phyloP scores from a whole-genome alignment of 2,888 invertebrate genomes.

The Megamerina dolium region DNA sequence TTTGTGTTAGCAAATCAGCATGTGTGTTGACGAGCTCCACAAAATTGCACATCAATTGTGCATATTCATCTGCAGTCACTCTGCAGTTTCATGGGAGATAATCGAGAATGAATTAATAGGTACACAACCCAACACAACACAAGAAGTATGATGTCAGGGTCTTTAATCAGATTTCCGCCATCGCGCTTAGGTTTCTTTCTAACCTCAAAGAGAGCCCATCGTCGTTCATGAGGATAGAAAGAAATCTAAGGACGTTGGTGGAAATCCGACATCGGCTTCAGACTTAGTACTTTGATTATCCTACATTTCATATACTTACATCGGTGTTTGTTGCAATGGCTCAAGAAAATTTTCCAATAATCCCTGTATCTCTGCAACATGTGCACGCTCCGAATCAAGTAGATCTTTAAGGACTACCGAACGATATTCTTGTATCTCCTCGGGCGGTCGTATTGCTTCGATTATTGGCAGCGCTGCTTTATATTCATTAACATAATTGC shows the following conservation, averaged over 20 bases:
- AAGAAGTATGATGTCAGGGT: neutral
- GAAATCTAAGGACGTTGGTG: constrained; percentile 4
- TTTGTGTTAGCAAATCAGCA: constrained; percentile 67
- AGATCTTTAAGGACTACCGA: constrained; percentile 84
- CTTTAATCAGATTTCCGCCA: too few relatives aligned
- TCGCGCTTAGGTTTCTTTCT: too few relatives aligned
- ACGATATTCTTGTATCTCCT: constrained; percentile 71
- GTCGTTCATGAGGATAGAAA: too few relatives aligned
- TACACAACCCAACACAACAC: too few relatives aligned
- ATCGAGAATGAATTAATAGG: too few relatives aligned
- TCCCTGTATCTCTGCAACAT: constrained; percentile 83
- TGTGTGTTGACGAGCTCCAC: constrained; percentile 81
- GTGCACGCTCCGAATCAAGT: constrained; percentile 85
- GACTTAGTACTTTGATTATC: too few relatives aligned
- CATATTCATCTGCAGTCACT: constrained; percentile 77
- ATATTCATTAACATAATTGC: constrained; percentile 91
- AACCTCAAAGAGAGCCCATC: too few relatives aligned
- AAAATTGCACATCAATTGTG: constrained; percentile 81
- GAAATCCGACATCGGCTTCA: too few relatives aligned
- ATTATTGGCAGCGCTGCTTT: constrained; percentile 56
- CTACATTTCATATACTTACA: constrained; percentile 76
- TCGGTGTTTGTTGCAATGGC: constrained; percentile 78
- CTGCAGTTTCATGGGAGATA: constrained; percentile 50
- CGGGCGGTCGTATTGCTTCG: constrained; percentile 60
- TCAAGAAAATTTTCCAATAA: constrained; percentile 78